Percentiles rank a stretch among this genome's conserved stretches.
Evolutionary conservation across 2,888 invertebrate species (phyloP).

Genomic region (Achlya flavicornis): DNA sequence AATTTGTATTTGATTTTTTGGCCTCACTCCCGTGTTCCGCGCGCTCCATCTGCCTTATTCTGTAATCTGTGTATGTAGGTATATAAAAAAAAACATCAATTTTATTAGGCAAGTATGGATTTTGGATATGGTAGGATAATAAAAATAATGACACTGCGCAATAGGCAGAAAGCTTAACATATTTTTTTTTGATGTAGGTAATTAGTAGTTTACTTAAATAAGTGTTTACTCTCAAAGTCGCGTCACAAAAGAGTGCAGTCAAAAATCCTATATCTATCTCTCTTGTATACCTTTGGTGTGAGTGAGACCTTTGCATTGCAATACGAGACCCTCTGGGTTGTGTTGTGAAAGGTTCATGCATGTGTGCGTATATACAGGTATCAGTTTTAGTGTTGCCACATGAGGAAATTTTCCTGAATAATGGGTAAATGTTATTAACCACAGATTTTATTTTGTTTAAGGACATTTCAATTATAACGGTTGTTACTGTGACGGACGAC

Average conservation of each 20-base stretch:
- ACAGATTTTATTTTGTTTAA: neutral
- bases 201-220: too few species aligned
- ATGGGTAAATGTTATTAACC: neutral
- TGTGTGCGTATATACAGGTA: conserved; percentile 61
- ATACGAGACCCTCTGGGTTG: conserved; percentile 28
- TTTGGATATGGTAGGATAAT: too few species aligned
- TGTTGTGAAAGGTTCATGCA: conserved; percentile 46
- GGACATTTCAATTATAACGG: neutral
- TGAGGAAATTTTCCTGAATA: conserved; percentile 24
- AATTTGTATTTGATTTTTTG: too few species aligned
- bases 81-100: too few species aligned
- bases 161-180: too few species aligned
- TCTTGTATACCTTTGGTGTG: conserved; percentile 34
- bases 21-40: too few species aligned
- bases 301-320: conserved; percentile 42
- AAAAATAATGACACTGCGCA: too few species aligned
- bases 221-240: neutral
- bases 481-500: neutral
- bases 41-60: too few species aligned
- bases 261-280: conserved; percentile 9
- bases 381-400: conserved; percentile 25
- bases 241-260: conserved; percentile 15
- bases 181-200: too few species aligned
- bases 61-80: too few species aligned
- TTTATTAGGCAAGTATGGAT: too few species aligned